Percentiles rank a stretch among this genome's conserved stretches.
Conservation (phyloP, 2,797 vertebrate species). For the Gastrophryne carolinensis region DNA sequence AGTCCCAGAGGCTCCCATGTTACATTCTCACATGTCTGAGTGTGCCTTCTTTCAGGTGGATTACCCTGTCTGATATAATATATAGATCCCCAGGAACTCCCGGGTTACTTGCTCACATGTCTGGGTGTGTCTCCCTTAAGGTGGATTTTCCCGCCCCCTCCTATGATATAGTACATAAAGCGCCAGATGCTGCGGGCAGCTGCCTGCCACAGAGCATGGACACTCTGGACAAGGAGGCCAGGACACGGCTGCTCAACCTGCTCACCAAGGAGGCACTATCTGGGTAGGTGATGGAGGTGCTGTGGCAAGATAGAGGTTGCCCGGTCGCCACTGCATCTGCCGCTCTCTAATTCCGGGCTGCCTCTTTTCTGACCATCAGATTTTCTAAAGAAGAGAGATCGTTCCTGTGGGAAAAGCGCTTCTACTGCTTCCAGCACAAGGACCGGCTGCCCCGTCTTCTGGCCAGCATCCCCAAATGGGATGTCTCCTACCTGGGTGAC, state of each 20-base stretch:
- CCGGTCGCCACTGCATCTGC: no score
- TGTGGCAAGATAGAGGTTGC: no score
- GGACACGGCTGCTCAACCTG: slow-evolving; percentile 80
- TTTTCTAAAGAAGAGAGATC: slow-evolving; percentile 86
- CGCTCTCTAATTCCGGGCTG: no score
- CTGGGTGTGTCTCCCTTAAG: no score
- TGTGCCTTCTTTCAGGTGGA: no score
- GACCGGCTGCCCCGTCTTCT: slow-evolving; percentile 88
- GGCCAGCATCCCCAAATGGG: slow-evolving; percentile 89
- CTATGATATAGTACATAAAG: slow-evolving; percentile 83
- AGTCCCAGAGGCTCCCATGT: no score
- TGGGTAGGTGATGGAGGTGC: slow-evolving; percentile 71
- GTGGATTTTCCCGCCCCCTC: slow-evolving; percentile 82
- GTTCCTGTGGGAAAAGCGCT: slow-evolving; percentile 91
- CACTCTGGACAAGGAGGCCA: slow-evolving; percentile 77
- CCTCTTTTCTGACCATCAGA: no score
- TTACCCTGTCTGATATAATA: no score
- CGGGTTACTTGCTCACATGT: no score
- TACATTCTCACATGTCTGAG: no score
- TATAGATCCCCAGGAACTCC: no score
- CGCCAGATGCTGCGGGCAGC: slow-evolving; percentile 71
- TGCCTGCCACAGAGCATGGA: slow-evolving; percentile 73
- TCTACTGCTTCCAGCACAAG: slow-evolving; percentile 76
- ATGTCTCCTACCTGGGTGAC: slow-evolving; percentile 86
- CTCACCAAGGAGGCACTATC: slow-evolving; percentile 82